These are phyloP conservation scores for Dendrolimus kikuchii DNA, from an alignment of 1,140 invertebrate genomes.

Conservation along the genomic window DNA sequence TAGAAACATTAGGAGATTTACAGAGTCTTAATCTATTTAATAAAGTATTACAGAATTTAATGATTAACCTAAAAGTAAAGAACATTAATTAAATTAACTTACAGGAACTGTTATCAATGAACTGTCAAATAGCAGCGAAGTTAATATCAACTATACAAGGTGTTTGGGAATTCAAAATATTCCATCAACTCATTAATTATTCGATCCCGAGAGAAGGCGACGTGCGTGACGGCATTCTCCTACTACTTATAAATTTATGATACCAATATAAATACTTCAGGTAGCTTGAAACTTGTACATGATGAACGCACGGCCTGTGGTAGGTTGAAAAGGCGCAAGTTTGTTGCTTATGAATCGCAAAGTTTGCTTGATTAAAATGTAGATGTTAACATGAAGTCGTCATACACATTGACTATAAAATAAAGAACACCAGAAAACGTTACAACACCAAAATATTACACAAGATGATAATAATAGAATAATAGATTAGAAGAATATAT, in stretches of 20 bases:
- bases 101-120: too few relatives aligned
- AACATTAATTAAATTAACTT: too few relatives aligned
- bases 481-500: too few relatives aligned
- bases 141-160: constrained; percentile 33
- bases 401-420: too few relatives aligned
- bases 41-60: too few relatives aligned
- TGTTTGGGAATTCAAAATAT: constrained; percentile 51
- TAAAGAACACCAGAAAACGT: too few relatives aligned
- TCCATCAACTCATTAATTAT: constrained; percentile 54
- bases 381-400: too few relatives aligned
- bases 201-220: constrained; percentile 22
- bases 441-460: too few relatives aligned
- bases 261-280: constrained; percentile 63
- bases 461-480: too few relatives aligned
- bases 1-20: too few relatives aligned
- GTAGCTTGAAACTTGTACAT: constrained; percentile 27
- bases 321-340: constrained; percentile 1
- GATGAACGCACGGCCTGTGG: constrained; percentile 26
- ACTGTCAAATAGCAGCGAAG: constrained; percentile 1
- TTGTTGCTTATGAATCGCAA: not conserved
- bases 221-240: constrained; percentile 41
- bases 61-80: too few relatives aligned
- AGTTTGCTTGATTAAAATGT: not conserved
- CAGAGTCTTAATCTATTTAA: too few relatives aligned
- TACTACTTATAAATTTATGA: constrained; percentile 66